Percentiles rank a stretch among this genome's conserved stretches.
Evolutionary conservation across 2,113 vertebrate genomes (phyloP).

Genomic region (Bucco capensis): DNA sequence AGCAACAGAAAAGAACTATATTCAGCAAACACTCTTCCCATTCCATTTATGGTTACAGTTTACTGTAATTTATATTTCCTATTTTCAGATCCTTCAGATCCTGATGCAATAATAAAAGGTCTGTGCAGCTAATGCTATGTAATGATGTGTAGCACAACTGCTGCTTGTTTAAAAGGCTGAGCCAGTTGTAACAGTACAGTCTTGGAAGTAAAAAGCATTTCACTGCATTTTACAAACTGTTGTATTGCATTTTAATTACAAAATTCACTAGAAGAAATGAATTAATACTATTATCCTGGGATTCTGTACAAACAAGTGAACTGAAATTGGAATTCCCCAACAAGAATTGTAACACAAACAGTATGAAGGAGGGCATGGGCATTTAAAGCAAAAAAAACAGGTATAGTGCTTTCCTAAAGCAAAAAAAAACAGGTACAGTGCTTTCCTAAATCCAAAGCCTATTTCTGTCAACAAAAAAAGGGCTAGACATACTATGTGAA

Average conservation of each 20-base stretch:
- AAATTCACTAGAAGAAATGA: neutral
- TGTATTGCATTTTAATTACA: neutral
- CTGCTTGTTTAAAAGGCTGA: neutral
- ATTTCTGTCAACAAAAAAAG: neutral
- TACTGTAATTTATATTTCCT: neutral
- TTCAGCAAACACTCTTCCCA: neutral
- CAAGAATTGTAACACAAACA: neutral
- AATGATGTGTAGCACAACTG: neutral
- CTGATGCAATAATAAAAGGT: neutral
- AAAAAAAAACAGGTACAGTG: neutral
- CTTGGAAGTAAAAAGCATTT: neutral
- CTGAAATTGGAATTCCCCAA: neutral
- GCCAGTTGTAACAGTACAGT: accelerated
- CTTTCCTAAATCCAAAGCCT: neutral
- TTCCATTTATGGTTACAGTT: accelerated
- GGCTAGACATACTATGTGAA: neutral
- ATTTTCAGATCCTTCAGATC: neutral
- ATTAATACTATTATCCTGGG: neutral
- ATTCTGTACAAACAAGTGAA: neutral
- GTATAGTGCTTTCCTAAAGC: neutral
- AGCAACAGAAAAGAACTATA: neutral
- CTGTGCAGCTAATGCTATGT: neutral
- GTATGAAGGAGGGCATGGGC: neutral
- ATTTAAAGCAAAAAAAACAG: neutral
- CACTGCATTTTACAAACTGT: neutral